Evolutionary conservation across 2,113 vertebrate species (phyloP).

Genomic region (Climacteris rufus): DNA sequence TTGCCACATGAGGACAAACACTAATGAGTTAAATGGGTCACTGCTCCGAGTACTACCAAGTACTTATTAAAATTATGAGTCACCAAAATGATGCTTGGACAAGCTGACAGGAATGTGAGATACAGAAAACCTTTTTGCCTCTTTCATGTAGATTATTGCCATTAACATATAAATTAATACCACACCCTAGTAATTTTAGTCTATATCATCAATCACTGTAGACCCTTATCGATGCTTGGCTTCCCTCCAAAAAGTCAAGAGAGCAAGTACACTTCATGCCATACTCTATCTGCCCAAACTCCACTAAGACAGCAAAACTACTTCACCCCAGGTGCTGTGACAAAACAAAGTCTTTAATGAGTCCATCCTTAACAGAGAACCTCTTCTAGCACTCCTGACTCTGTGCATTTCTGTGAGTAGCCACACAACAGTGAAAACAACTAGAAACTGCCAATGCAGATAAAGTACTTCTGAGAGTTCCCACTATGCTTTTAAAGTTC

Average conservation of each 20-base stretch:
- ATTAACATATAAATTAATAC: neutral
- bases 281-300: neutral
- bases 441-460: neutral
- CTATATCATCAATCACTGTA: neutral
- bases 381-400: neutral
- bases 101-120: neutral
- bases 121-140: neutral
- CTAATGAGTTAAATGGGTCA: neutral
- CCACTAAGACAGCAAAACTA: neutral
- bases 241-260: neutral
- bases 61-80: neutral
- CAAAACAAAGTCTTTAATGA: neutral
- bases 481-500: neutral
- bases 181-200: neutral
- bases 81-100: neutral
- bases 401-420: neutral
- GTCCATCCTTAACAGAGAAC: neutral
- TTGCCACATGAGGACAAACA: neutral
- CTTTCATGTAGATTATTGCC: neutral
- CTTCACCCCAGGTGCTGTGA: neutral
- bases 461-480: neutral
- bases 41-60: neutral
- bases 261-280: neutral
- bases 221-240: neutral
- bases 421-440: neutral